Base-by-base conservation (phyloP, 2,888 invertebrate genomes). In the Electrophaes corylata region DNA sequence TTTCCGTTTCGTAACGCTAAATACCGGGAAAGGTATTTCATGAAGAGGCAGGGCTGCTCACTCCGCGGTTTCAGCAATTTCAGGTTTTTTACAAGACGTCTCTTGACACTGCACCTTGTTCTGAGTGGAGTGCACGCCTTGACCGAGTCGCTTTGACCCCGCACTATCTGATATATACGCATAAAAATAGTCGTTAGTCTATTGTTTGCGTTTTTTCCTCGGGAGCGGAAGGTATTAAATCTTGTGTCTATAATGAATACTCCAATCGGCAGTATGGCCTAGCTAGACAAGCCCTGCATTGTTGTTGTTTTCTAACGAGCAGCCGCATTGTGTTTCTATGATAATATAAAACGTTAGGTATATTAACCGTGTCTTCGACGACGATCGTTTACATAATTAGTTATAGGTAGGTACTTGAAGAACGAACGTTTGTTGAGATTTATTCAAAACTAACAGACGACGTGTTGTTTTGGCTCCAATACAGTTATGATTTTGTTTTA, bases 221-320 rank as follows among this genome's bases (percentile, higher is more conserved):
- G 76, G 78, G 76, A 74, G 72, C 79, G 83, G 83, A 83, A 82
- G 78, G 73, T 73, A 72, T 70, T 72, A 71, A 74, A 69, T 70
- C 70, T 73, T 48, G 60, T 65, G 69, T 70, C 69, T 73, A 71
- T 79, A 81, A 82, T 83, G 81, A 78, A 72, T 71, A 72, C 65
- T 65, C 65, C 71, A 72, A 69, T 72, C 73, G 70, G 71, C 70
- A 23, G 41, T 41, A 16, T 14, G 16, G 41, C 23, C 16, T 26
- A 23, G 35, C 72, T 64, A 72, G 69, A 70, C 70, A 66, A 69
- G 72, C 71, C 65, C 66, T 71, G 71, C 72, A 83, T 83, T 83
- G 81, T 81, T 77, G 63, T 74, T 74, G 71, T 77, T 76, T 76
- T 76, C 73, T 73, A 71, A 72, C 72, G 65, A 75, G 62, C 63